These are phyloP conservation scores for Leucoraja erinaceus DNA, from an alignment of 2,113 vertebrate species.

Conservation along the genomic window DNA sequence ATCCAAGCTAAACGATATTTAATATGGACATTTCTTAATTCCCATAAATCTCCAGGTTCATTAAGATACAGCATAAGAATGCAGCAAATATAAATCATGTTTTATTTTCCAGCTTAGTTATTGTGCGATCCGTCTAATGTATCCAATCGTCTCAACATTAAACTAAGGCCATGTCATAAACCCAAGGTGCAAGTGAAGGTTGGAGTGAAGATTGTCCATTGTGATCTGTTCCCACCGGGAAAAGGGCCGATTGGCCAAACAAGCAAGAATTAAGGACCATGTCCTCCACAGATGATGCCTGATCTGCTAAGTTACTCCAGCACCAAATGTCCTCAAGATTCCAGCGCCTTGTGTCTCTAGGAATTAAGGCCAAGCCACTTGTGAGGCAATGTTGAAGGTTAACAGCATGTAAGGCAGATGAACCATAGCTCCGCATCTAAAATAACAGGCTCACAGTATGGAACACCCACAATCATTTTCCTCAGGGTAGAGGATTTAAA, in stretches of 20 bases:
- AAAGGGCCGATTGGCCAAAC: neutral
- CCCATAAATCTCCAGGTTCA: conserved; percentile 15
- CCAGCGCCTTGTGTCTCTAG: too few relatives aligned
- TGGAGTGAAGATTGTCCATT: too few relatives aligned
- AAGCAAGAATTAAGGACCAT: too few relatives aligned
- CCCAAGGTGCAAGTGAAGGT: neutral
- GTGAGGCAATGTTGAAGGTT: neutral
- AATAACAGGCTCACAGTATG: neutral
- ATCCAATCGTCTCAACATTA: neutral
- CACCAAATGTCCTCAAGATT: too few relatives aligned
- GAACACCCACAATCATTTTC: too few relatives aligned
- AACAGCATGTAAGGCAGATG: too few relatives aligned
- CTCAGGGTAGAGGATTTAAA: too few relatives aligned
- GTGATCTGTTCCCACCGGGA: neutral
- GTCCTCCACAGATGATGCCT: too few relatives aligned
- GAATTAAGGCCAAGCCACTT: neutral
- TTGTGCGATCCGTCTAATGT: neutral
- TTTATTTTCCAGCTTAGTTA: neutral
- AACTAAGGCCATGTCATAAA: neutral
- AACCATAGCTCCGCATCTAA: neutral
- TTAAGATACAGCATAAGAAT: neutral
- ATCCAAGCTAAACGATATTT: too few relatives aligned
- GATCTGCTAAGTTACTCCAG: too few relatives aligned
- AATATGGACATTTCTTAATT: conserved; percentile 9
- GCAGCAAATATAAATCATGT: conserved; percentile 11